These are phyloP conservation scores for Ctenicera cuprea DNA, from an alignment of 2,888 invertebrate species.

Conservation along the genomic window DNA sequence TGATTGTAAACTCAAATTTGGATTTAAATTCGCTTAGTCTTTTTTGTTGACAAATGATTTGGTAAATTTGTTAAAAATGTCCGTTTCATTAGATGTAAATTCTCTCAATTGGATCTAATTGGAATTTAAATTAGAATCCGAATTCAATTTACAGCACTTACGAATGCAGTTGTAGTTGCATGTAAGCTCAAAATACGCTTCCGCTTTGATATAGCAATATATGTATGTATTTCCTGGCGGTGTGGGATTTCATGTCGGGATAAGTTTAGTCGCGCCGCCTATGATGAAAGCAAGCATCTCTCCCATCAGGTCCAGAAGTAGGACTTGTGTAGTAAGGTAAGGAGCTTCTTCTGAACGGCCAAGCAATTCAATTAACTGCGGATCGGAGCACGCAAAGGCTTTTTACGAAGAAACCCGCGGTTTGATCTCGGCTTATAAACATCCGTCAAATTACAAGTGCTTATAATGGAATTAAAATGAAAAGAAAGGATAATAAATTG, in stretches of 20 bases:
- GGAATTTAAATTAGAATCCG: too few relatives aligned
- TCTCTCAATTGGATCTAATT: too few relatives aligned
- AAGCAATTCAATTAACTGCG: slow-evolving; percentile 47
- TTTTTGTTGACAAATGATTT: too few relatives aligned
- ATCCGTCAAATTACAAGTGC: slow-evolving; percentile 39
- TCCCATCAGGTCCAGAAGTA: slow-evolving; percentile 26
- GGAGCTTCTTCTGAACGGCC: slow-evolving; percentile 38
- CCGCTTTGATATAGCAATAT: not conserved
- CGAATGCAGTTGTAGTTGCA: too few relatives aligned
- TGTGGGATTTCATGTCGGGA: not conserved
- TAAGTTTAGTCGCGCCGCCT: slow-evolving; percentile 12
- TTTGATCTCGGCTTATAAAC: slow-evolving; percentile 38
- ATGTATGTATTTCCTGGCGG: not conserved
- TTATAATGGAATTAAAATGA: slow-evolving; percentile 33
- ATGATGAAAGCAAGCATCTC: slow-evolving; percentile 14
- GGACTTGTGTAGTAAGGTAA: slow-evolving; percentile 23
- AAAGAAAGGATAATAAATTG: slow-evolving; percentile 32
- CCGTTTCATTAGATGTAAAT: too few relatives aligned
- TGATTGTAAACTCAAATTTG: too few relatives aligned
- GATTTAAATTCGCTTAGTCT: too few relatives aligned
- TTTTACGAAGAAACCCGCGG: slow-evolving; percentile 24
- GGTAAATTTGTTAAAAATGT: too few relatives aligned
- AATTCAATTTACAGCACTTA: too few relatives aligned
- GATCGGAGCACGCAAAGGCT: slow-evolving; percentile 41
- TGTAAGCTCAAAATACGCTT: not conserved